These are phyloP conservation scores for Megaptera novaeangliae DNA, from an alignment of 2,113 vertebrate species.

Conservation along the genomic window DNA sequence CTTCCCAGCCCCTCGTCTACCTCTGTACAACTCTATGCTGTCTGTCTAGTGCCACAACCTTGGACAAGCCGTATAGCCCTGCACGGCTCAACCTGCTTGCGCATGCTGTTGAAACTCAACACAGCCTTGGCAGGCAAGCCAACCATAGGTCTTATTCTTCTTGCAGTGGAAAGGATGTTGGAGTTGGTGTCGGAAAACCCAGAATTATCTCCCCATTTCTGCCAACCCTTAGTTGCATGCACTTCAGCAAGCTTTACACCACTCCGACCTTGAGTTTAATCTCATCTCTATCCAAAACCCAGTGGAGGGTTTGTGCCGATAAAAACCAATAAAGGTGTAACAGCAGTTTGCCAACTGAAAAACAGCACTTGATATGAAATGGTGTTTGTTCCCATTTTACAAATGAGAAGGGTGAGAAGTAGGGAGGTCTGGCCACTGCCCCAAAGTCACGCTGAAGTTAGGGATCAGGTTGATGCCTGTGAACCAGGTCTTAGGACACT, in stretches of 20 bases:
- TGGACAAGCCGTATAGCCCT: background rate
- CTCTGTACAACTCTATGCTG: fast-evolving
- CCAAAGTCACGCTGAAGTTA: background rate
- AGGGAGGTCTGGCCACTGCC: background rate
- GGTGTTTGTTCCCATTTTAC: background rate
- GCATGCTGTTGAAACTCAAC: background rate
- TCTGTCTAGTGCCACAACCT: background rate
- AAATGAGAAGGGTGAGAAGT: background rate
- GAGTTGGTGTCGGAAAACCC: background rate
- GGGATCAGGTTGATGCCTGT: background rate
- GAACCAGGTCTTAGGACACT: background rate
- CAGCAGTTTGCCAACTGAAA: background rate
- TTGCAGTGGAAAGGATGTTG: background rate
- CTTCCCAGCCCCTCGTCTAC: too few species aligned
- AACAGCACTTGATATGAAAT: background rate
- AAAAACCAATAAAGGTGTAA: background rate
- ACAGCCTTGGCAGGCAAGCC: background rate
- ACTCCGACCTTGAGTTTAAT: background rate
- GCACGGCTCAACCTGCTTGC: too few species aligned
- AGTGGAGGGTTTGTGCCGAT: too few species aligned
- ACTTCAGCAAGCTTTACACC: background rate
- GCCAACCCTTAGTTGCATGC: background rate
- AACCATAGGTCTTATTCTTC: background rate
- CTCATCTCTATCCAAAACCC: background rate
- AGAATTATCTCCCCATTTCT: background rate